Evolutionary conservation across 2,888 invertebrate species (phyloP), one percentile per base, ranked within the genome.

Genomic region (Oscheius sp.): DNA sequence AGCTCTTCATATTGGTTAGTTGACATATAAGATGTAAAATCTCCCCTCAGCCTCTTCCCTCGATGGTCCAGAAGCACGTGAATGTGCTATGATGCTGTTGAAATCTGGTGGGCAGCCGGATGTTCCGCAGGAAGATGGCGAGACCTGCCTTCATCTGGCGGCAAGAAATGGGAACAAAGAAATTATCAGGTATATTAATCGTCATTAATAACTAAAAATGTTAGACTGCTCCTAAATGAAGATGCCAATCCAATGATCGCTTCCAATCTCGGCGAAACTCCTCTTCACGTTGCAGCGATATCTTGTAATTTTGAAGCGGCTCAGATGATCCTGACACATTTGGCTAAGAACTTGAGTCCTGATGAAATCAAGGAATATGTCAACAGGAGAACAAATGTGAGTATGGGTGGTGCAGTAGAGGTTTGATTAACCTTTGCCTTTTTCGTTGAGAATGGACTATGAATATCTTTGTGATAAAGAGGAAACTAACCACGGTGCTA

Each of bases 41-140:
- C 5, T 8, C 33, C 70, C n/a, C n/a, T 59, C 51, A 75, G 75
- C 77, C 17, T 80, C 85, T 12, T 77, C 81, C 2, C 54, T 82
- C 12, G 71, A 76, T 38, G 81, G 81, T 2, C 74, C 76, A 81
- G 95, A 93, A 82, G 94, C 93, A 2, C 93, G 94, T 85, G 91
- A 92, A 83, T 97, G 97, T 88, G 96, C 95, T 3, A 90, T 96
- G 79, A 96, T 98, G 95, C 89, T 98, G 73, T 89, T 98, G 38
- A 98, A 98, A 87, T 95, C 95, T 2, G 98, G 98, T 0, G 97
- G 97, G 8, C 93, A 94, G 70, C 94, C 96, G 0, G 97, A 98
- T 88, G 91, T 95, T 72, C 91, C 92, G 2, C 95, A 95, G 69
- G 94, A 94, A 87, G 89, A 96, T 87, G 95, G 96, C 1, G 93